phyloP scores from a whole-genome alignment of 2,888 invertebrate species.

The Trachelus tabidus region DNA sequence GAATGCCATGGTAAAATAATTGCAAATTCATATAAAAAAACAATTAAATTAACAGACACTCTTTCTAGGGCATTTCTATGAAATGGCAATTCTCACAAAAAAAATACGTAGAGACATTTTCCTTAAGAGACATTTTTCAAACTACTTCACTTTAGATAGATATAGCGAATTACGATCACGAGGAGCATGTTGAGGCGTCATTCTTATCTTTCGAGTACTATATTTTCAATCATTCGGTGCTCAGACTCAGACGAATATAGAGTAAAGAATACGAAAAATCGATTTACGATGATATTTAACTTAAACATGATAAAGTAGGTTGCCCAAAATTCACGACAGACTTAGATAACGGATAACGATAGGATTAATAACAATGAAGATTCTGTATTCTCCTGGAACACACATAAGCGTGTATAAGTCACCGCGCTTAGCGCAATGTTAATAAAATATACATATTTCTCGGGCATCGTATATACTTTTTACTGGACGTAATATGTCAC shows the following conservation, averaged over 20 bases:
- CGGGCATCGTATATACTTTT: background rate
- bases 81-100: background rate
- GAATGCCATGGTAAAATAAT: background rate
- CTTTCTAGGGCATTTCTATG: background rate
- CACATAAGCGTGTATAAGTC: background rate
- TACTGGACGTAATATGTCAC: background rate
- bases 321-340: background rate
- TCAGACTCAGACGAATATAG: slow-evolving; percentile 1
- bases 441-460: background rate
- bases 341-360: background rate
- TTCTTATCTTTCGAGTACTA: slow-evolving; percentile 3
- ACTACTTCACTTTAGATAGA: background rate
- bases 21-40: background rate
- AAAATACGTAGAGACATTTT: background rate
- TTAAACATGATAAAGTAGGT: background rate
- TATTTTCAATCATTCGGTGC: slow-evolving; percentile 13
- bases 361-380: background rate
- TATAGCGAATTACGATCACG: background rate
- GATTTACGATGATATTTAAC: slow-evolving; percentile 15
- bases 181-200: background rate
- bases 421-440: background rate
- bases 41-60: background rate
- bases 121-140: background rate
- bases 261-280: slow-evolving; percentile 4
- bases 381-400: background rate